Conservation (phyloP, 2,888 invertebrate genomes). For the Mythimna vitellina region DNA sequence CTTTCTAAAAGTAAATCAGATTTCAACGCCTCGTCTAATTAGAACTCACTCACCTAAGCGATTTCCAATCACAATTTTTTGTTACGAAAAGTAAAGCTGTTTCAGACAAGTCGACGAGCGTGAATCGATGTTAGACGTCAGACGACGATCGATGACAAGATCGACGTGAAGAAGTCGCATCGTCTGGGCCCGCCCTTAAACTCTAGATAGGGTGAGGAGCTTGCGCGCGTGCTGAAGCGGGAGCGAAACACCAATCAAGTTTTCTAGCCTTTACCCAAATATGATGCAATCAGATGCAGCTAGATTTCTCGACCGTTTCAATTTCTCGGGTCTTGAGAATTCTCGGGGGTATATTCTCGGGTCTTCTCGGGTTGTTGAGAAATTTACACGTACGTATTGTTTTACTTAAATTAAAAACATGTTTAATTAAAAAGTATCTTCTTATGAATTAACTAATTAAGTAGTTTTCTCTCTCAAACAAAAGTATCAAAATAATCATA, state of each 20-base stretch:
- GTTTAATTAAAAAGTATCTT: too few species aligned
- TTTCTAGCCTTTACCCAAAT: neutral
- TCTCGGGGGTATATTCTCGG: too few species aligned
- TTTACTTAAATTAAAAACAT: too few species aligned
- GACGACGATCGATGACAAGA: constrained; percentile 23
- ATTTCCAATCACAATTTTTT: constrained; percentile 13
- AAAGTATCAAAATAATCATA: too few species aligned
- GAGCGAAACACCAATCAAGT: neutral
- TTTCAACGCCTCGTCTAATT: constrained; percentile 13
- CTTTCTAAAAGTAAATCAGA: constrained; percentile 4
- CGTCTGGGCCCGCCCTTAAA: constrained; percentile 36
- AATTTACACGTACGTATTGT: too few species aligned
- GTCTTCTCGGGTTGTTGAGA: too few species aligned
- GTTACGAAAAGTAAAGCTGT: constrained; percentile 7
- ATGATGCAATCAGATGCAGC: neutral
- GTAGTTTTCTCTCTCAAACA: too few species aligned
- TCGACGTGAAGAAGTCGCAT: constrained; percentile 30
- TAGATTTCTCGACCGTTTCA: too few species aligned
- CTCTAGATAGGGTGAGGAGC: neutral
- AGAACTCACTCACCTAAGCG: constrained; percentile 2
- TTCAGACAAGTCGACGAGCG: constrained; percentile 6
- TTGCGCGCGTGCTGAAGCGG: neutral
- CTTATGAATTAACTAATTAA: too few species aligned
- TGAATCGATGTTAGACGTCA: constrained; percentile 35
- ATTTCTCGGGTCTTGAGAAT: too few species aligned